phyloP scores from a whole-genome alignment of 2,888 invertebrate species.

The Heterodera filipjevi region DNA sequence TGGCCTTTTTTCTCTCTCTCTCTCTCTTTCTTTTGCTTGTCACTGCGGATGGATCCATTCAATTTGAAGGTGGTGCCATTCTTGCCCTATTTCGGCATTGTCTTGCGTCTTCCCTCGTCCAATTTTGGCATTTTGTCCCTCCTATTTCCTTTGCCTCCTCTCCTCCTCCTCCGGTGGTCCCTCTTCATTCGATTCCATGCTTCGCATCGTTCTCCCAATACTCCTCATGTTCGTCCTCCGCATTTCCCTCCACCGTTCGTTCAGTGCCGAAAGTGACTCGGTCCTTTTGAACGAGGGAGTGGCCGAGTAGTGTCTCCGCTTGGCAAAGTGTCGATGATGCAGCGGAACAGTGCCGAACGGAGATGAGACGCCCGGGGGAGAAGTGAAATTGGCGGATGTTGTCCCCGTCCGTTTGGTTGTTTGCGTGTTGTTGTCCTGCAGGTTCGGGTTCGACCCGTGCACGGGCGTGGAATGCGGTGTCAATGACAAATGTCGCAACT shows the following conservation, averaged over 20 bases:
- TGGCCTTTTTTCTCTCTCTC: not conserved
- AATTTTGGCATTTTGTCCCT: too few species aligned
- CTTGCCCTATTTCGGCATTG: not conserved
- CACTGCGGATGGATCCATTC: too few species aligned
- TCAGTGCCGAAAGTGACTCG: conserved; percentile 10
- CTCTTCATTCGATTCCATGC: conserved; percentile 6
- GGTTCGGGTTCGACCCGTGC: not conserved
- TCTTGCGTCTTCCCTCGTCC: not conserved
- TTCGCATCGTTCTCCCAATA: not conserved
- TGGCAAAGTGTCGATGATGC: conserved; percentile 28
- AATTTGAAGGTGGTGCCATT: too few species aligned
- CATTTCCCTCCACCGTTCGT: conserved; percentile 17
- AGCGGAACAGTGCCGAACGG: conserved; percentile 29
- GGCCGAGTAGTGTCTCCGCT: conserved; percentile 18
- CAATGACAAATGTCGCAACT: not conserved
- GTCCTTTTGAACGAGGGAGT: not conserved
- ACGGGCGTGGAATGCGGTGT: conserved; percentile 23
- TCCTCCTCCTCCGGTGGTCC: too few species aligned
- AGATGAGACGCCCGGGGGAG: not conserved
- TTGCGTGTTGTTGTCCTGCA: not conserved
- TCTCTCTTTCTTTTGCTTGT: not conserved
- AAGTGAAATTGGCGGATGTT: not conserved
- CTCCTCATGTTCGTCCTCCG: not conserved
- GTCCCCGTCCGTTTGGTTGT: not conserved
- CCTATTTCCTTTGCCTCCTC: not conserved